Percentiles rank a stretch among this genome's conserved stretches.
Evolutionary conservation across 2,888 invertebrate species (phyloP).

Genomic region (Chorisops tibialis): DNA sequence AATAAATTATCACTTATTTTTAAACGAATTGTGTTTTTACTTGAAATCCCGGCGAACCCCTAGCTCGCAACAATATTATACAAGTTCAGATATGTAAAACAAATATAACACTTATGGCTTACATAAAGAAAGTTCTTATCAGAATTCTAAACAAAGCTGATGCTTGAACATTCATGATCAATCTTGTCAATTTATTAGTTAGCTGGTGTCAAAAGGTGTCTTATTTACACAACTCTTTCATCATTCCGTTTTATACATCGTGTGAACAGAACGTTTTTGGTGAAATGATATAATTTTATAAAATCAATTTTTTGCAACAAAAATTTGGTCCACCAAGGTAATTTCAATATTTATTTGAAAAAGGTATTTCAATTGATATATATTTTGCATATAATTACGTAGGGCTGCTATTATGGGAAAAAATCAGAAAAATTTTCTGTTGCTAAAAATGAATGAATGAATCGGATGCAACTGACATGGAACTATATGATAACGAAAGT

Average conservation of each 20-base stretch:
- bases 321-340: not conserved
- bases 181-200: too few species aligned
- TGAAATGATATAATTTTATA: not conserved
- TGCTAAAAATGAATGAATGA: slow-evolving; percentile 3
- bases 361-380: not conserved
- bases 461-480: slow-evolving; percentile 19
- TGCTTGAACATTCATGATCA: too few species aligned
- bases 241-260: not conserved
- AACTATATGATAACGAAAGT: slow-evolving; percentile 19
- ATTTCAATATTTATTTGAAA: too few species aligned
- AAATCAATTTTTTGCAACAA: not conserved
- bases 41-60: too few species aligned
- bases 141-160: too few species aligned
- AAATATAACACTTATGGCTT: too few species aligned
- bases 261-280: not conserved
- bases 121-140: too few species aligned
- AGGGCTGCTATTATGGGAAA: not conserved
- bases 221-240: not conserved
- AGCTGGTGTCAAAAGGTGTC: too few species aligned
- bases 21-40: too few species aligned
- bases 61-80: too few species aligned
- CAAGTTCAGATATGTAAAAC: too few species aligned
- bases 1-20: too few species aligned
- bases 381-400: not conserved
- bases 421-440: not conserved